Conservation (phyloP, 2,113 vertebrate genomes). For the Rhinolophus sinicus region DNA sequence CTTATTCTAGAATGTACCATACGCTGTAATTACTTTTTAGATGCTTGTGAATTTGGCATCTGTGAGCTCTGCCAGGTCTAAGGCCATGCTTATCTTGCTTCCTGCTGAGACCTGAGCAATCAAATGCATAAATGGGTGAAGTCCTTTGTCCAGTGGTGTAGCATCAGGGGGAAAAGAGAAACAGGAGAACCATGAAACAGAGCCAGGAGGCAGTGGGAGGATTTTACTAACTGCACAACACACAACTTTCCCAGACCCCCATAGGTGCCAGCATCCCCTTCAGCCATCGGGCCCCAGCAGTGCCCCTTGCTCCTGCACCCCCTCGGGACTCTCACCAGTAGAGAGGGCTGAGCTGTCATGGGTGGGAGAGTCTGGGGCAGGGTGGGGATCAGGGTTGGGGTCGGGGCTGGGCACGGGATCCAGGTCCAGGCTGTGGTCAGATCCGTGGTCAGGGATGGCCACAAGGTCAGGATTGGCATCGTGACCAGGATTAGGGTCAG, state of each 20-base stretch:
- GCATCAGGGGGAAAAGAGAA: neutral
- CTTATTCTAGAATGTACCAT: neutral
- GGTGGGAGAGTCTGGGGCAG: constrained; percentile 9
- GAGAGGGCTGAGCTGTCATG: neutral
- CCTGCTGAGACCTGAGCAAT: neutral
- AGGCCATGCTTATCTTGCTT: neutral
- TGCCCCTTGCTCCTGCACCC: constrained; percentile 55
- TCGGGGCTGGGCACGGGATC: constrained; percentile 21
- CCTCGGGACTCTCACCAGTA: neutral
- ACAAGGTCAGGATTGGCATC: neutral
- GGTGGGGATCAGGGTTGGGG: neutral
- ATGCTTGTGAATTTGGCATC: neutral
- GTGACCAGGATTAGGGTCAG: constrained; percentile 14
- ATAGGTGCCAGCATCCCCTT: neutral
- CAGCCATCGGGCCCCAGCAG: constrained; percentile 71
- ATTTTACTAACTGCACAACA: constrained; percentile 76
- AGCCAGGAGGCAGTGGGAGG: constrained; percentile 59
- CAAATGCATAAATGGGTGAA: neutral
- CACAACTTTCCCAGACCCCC: constrained; percentile 39
- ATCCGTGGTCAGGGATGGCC: neutral
- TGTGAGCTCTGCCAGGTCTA: neutral
- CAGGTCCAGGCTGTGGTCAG: neutral
- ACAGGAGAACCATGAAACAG: constrained; percentile 11
- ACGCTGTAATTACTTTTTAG: neutral
- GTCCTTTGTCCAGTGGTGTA: neutral